These are phyloP conservation scores for Capromys pilorides DNA, from an alignment of 2,797 vertebrate species.

Conservation along the genomic window DNA sequence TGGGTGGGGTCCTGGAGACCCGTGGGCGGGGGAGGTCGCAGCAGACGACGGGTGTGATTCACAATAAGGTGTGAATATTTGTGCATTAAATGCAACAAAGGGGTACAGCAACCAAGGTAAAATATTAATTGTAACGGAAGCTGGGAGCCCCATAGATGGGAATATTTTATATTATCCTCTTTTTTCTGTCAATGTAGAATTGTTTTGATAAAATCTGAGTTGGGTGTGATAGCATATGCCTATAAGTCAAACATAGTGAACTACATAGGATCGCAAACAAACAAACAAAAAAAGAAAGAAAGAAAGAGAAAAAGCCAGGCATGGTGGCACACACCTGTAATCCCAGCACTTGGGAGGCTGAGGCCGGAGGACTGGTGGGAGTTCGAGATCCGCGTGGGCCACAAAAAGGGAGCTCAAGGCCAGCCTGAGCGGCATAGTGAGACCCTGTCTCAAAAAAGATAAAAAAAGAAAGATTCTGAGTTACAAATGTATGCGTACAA, in stretches of 20 bases:
- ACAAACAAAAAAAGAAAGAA: too few species aligned
- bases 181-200: slow-evolving; percentile 1
- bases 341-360: too few species aligned
- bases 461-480: too few species aligned
- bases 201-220: neutral
- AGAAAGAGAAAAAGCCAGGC: too few species aligned
- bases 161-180: neutral
- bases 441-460: neutral
- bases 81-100: neutral
- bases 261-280: too few species aligned
- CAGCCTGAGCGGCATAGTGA: too few species aligned
- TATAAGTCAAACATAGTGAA: neutral
- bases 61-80: neutral
- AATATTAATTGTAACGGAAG: neutral
- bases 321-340: too few species aligned
- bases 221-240: neutral
- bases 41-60: neutral
- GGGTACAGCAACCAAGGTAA: neutral
- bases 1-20: neutral
- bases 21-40: neutral
- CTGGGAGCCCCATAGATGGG: neutral
- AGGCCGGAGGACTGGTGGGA: too few species aligned
- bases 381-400: too few species aligned
- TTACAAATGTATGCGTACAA: too few species aligned
- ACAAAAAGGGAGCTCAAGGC: too few species aligned